Evolutionary conservation across 1,140 invertebrate genomes (phyloP), one percentile per base, ranked within the genome.

Genomic region (Copidosoma floridanum): DNA sequence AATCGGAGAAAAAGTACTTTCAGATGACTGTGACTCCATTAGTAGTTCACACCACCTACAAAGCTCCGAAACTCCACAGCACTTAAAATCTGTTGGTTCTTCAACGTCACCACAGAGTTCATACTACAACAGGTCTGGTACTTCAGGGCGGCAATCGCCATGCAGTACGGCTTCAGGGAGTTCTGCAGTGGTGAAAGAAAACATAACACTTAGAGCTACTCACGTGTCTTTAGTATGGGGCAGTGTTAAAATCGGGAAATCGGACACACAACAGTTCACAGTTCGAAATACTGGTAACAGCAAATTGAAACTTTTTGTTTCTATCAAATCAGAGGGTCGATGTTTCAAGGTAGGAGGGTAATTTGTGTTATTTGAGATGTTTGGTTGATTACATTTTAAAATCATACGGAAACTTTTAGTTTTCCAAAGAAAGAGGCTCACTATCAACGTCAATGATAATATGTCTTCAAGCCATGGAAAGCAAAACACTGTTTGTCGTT

Each of bases 201-300:
- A n/a, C n/a, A n/a, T n/a, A n/a, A n/a, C n/a, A n/a, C 80, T 84
- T 26, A 70, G 75, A 62, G 76, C 80, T 20, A 82, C 79, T 12
- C 78, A 81, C 24, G 73, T 71, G 53, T 75, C 82, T 61, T 59
- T 84, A 7, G 74, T 81, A 43, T 84, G 83, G 83, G 81, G 77
- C 20, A 83, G 80, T 48, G 58, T 83, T 18, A 80, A 77, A 68
- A 65, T 71, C 16, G 81, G 80, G 24, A 81, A 78, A 65, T 74
- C 66, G 14, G 79, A 79, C 37, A 73, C 66, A 1, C 81, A 82
- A 60, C 74, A 82, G 58, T 79, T 84, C 58, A 75, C 76, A 4
- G 73, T 84, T 57, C 72, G 81, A 21, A 84, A 84, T 60, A 81
- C 71, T 23, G 81, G 81, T 21, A 70, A 73, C 16, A 79, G 79